A percentile compares a stretch with the other conserved stretches of the same genome.
These are phyloP conservation scores for Leucosticte australis DNA, from an alignment of 2,113 vertebrate species.

Conservation along the genomic window DNA sequence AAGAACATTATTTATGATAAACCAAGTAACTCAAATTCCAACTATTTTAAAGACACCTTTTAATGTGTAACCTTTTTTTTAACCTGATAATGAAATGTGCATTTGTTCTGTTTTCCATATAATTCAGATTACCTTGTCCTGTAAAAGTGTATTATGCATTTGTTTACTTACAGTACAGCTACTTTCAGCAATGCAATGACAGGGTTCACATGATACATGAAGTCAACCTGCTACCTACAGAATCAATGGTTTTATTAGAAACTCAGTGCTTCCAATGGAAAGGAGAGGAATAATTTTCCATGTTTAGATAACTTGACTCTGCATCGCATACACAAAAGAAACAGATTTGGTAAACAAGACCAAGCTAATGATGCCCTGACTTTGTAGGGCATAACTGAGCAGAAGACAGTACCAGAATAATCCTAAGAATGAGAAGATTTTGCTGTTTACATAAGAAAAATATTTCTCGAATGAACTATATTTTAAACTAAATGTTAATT, in stretches of 20 bases:
- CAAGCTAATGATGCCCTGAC: background rate
- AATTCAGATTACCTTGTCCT: background rate
- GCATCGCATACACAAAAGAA: background rate
- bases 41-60: background rate
- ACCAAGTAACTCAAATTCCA: background rate
- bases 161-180: background rate
- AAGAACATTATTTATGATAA: background rate
- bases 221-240: background rate
- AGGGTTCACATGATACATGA: background rate
- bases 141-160: background rate
- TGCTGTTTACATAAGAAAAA: background rate
- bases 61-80: background rate
- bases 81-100: background rate
- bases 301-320: background rate
- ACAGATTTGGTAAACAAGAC: background rate
- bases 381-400: background rate
- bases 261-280: background rate
- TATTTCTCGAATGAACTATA: background rate
- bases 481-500: background rate
- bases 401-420: background rate
- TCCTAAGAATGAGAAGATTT: background rate
- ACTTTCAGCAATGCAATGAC: background rate
- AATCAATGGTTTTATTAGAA: background rate
- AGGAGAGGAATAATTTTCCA: background rate
- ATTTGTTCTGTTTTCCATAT: background rate